Evolutionary conservation across 1,140 invertebrate species (phyloP).

Genomic region (Bombus turneri): DNA sequence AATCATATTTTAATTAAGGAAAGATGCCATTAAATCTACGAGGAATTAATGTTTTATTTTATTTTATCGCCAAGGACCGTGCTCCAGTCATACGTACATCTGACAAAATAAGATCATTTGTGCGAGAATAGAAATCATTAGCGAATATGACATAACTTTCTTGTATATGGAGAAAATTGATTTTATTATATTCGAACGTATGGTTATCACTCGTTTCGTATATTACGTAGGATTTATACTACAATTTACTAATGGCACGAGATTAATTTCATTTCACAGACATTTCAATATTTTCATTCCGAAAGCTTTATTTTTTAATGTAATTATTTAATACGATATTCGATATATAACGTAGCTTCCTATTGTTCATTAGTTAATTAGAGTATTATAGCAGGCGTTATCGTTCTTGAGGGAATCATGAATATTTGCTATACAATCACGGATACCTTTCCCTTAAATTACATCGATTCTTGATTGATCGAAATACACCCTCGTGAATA

Average conservation of each 20-base stretch:
- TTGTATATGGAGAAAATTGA: not conserved
- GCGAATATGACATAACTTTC: no score
- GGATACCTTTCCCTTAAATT: not conserved
- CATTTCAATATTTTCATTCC: not conserved
- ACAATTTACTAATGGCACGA: not conserved
- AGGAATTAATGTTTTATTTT: not conserved
- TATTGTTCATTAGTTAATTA: slow-evolving; percentile 14
- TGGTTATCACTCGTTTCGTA: not conserved
- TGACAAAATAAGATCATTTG: no score
- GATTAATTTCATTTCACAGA: not conserved
- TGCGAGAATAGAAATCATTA: no score
- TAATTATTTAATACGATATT: not conserved
- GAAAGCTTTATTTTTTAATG: no score
- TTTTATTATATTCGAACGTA: not conserved
- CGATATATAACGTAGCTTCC: not conserved
- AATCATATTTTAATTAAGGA: not conserved
- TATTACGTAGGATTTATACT: no score
- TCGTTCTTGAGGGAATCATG: not conserved
- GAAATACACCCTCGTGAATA: no score
- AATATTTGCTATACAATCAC: not conserved
- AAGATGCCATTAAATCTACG: no score
- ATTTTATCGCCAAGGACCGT: not conserved
- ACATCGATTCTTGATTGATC: no score
- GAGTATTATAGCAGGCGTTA: not conserved
- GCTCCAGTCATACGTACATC: not conserved